Evolutionary conservation across 1,140 invertebrate species (phyloP), one percentile per base, ranked within the genome.

Genomic region (Leptinotarsa lineolata): DNA sequence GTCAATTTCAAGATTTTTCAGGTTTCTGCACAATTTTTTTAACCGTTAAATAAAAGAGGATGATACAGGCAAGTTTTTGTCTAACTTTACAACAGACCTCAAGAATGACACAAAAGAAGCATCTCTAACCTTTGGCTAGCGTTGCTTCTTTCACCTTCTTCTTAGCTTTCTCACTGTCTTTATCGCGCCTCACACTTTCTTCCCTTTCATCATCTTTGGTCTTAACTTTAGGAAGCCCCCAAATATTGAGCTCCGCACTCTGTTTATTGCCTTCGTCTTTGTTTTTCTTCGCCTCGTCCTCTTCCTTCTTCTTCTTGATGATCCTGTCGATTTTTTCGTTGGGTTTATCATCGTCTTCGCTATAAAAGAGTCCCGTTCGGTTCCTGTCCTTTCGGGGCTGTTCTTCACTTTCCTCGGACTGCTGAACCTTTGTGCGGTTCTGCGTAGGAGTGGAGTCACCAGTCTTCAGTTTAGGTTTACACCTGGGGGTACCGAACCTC

Each of bases 301-400:
- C 81, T 39, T 86, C 82, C 61, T 84, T 83, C 76, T 88, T 88
- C 70, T 84, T 84, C 70, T 87, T 83, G 1, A 90, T 84, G 22
- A 88, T 72, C 60, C 82, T 84, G 76, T 88, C 87, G 74, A 88
- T 87, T 82, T 86, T 88, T 54, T 85, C 78, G 84, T 85, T 80
- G 16, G 85, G 84, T 80, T 79, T 77, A 11, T 86, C 85, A 59
- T 90, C 87, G 30, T 89, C 88, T 21, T 86, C 82, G 13, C 83
- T 85, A 77, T 89, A 90, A 20, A 89, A 76, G 1, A 90, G 72
- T 12, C 82, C 83, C 45, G 83, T 74, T n/a, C 86, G 76, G 78
- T 83, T 83, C 82, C 86, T 74, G 13, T 70, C 54, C 70, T 76
- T 76, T 21, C 61, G 66, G 11, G 61, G 68, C 15, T 16, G 66